Percentiles rank a stretch among this genome's conserved stretches.
Evolutionary conservation across 2,113 vertebrate genomes (phyloP).

Genomic region (Antigone vipio): DNA sequence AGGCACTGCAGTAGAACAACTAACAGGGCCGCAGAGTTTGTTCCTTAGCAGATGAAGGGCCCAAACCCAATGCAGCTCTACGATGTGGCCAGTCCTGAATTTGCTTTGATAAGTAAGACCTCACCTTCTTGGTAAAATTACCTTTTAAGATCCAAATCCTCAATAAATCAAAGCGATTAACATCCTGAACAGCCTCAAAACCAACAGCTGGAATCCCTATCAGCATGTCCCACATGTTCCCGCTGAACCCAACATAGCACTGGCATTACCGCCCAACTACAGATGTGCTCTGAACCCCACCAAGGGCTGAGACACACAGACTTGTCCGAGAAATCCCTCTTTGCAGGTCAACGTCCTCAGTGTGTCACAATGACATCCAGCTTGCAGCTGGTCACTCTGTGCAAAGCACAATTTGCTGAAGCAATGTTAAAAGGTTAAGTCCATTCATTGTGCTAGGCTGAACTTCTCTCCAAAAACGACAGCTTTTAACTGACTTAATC

Average conservation of each 20-base stretch:
- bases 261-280: not conserved
- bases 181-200: not conserved
- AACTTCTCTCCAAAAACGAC: not conserved
- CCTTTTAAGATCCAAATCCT: not conserved
- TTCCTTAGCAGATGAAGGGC: not conserved
- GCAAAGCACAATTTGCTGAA: not conserved
- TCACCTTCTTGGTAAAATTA: not conserved
- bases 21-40: not conserved
- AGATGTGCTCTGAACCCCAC: accelerated
- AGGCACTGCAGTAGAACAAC: not conserved
- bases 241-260: not conserved
- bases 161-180: not conserved
- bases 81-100: not conserved
- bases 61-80: not conserved
- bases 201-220: not conserved
- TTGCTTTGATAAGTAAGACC: not conserved
- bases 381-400: not conserved
- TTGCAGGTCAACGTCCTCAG: not conserved
- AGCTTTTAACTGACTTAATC: not conserved
- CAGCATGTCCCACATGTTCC: not conserved
- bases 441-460: too few relatives aligned
- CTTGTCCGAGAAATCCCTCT: not conserved
- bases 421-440: not conserved
- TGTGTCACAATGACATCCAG: not conserved
- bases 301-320: not conserved